Percentiles rank a stretch among this genome's conserved stretches.
These are phyloP conservation scores for Plecturocebus donacophilus DNA, from an alignment of 2,113 vertebrate genomes.

Conservation along the genomic window DNA sequence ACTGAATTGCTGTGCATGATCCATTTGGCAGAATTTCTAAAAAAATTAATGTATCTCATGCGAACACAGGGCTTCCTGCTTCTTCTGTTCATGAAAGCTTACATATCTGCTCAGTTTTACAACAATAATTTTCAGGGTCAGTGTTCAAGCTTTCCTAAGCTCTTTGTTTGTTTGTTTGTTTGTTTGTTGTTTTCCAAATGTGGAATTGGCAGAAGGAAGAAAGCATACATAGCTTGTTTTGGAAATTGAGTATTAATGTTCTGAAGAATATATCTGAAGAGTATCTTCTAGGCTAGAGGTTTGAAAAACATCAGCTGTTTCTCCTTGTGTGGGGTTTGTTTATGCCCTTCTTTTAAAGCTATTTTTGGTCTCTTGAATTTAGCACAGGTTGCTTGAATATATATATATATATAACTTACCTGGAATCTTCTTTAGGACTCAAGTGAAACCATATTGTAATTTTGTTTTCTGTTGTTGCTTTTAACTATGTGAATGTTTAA, in stretches of 20 bases:
- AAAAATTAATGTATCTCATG: neutral
- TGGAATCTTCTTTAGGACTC: neutral
- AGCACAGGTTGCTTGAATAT: slow-evolving; percentile 3
- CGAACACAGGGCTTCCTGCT: neutral
- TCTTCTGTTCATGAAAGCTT: neutral
- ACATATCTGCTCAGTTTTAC: neutral
- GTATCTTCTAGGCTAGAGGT: neutral
- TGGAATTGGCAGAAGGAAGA: neutral
- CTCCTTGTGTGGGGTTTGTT: neutral
- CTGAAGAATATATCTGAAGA: neutral
- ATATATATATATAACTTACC: neutral
- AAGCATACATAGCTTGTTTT: neutral
- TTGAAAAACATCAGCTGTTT: slow-evolving; percentile 46
- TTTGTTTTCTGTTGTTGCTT: neutral
- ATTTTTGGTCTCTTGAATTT: slow-evolving; percentile 15
- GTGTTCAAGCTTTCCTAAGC: neutral
- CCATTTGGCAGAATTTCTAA: neutral
- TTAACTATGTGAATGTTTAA: neutral
- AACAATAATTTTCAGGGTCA: neutral
- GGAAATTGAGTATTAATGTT: neutral
- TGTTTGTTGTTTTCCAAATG: neutral
- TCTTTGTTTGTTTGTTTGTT: too few species aligned
- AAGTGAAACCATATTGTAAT: neutral
- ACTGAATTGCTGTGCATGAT: neutral
- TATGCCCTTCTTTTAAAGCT: neutral